Evolutionary conservation across 2,113 vertebrate species (phyloP), one percentile per base, ranked within the genome.

Genomic region (Strix aluco): DNA sequence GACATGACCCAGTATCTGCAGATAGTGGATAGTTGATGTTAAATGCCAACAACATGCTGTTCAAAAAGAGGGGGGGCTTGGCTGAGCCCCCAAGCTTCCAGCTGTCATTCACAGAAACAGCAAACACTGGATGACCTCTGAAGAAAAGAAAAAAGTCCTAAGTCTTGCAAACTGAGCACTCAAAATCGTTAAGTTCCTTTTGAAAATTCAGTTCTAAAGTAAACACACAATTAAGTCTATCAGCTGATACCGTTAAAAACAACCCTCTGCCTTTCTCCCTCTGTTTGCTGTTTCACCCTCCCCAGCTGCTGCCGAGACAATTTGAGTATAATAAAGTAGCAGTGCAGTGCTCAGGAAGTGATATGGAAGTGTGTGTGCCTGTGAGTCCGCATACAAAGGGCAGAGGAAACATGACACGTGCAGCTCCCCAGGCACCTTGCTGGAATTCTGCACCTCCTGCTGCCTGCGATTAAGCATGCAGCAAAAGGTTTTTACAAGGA

Each of bases 361-460:
- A 80, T 82, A 58, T 57, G 74, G 52, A 85, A 89, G 62, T 32
- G 21, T 67, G 71, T 1, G 3, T 83, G 86, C 67, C 69, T 90
- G 42, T 22, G 65, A 94, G 74, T 18, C 51, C 7, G 0, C 17
- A 42, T 32, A 63, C 40, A 90, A 88, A 80, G n/a, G 78, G 74
- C 67, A 91, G 71, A 86, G 89, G 73, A 94, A 97, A 90, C 4
- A 0, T 8, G 14, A 85, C 67, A 83, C 4, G 0, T 90, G 62
- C 30, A 69, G 69, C 9, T 96, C 91, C 94, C 93, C 80, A 36
- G 72, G 80, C 49, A 86, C 82, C 57, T 62, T 59, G 49, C 27
- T 83, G 93, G 94, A 96, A 96, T 93, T 96, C 94, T 88, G 77
- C 82, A 85, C 65, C 82, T 96, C 86, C 46, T 81, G 59, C 67